Conservation (phyloP, 2,888 invertebrate genomes). For the Stenolophus ochropezus region DNA sequence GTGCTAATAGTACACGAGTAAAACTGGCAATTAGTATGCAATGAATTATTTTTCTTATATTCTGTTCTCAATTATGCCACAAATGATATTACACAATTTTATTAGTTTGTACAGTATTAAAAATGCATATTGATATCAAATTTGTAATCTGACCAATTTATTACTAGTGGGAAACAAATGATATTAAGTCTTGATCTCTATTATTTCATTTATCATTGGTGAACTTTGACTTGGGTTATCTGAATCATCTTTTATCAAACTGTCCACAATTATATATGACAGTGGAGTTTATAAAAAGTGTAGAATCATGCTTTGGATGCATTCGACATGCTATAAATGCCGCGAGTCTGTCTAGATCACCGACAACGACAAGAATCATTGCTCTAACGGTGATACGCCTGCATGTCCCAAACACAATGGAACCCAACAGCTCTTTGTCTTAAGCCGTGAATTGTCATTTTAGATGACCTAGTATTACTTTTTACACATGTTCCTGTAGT, state of each 20-base stretch:
- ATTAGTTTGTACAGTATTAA: no score
- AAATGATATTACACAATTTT: no score
- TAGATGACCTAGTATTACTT: not conserved
- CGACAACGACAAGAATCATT: slow-evolving; percentile 25
- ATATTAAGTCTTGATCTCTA: not conserved
- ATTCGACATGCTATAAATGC: slow-evolving; percentile 12
- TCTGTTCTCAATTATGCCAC: no score
- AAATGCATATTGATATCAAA: no score
- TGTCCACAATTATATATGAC: not conserved
- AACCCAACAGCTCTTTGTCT: not conserved
- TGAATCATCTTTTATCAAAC: not conserved
- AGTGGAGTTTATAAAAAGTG: not conserved
- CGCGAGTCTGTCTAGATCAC: slow-evolving; percentile 26
- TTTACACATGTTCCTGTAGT: not conserved
- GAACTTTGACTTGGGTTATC: slow-evolving; percentile 1
- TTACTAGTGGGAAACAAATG: not conserved
- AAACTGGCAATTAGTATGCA: no score
- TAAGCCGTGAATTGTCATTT: not conserved
- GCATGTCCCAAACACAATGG: slow-evolving; percentile 29
- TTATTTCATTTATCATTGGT: not conserved
- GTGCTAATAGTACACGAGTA: no score
- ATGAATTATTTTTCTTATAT: no score
- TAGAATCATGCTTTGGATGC: not conserved
- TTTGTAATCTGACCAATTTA: not conserved
- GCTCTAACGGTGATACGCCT: slow-evolving; percentile 39